These are phyloP conservation scores for Drosophila tsacasi DNA, from an alignment of 1,140 invertebrate species.

Conservation along the genomic window DNA sequence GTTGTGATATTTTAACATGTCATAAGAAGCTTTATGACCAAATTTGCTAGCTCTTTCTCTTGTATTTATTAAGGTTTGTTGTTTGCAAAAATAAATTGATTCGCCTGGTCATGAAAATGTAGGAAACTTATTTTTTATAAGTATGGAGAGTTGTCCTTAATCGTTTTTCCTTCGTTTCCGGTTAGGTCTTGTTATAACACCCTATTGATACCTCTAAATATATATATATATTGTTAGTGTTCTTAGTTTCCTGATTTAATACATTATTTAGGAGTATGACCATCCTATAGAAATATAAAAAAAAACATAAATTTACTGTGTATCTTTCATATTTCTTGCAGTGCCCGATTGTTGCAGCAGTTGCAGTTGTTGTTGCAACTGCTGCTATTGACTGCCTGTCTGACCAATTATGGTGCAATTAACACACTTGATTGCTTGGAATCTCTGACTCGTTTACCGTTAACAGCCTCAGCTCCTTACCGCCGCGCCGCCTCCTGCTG, in stretches of 20 bases:
- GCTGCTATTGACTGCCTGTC: constrained; percentile 62
- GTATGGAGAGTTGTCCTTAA: background rate
- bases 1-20: too few relatives aligned
- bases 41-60: background rate
- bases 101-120: background rate
- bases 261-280: background rate
- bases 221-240: background rate
- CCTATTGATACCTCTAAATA: too few relatives aligned
- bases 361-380: constrained; percentile 19
- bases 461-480: constrained; percentile 26
- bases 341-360: constrained; percentile 16
- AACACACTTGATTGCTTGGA: constrained; percentile 77
- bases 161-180: background rate
- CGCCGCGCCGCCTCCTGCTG: background rate
- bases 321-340: background rate
- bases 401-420: constrained; percentile 83
- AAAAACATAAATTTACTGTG: background rate
- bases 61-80: background rate
- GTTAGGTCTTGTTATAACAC: background rate
- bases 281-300: background rate
- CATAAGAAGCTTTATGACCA: too few relatives aligned
- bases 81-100: background rate
- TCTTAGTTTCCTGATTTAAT: background rate
- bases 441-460: constrained; percentile 57
- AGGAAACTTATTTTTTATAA: background rate